Evolutionary conservation across 2,888 invertebrate genomes (phyloP), one percentile per base, ranked within the genome.

Genomic region (Lampropteryx suffumata): DNA sequence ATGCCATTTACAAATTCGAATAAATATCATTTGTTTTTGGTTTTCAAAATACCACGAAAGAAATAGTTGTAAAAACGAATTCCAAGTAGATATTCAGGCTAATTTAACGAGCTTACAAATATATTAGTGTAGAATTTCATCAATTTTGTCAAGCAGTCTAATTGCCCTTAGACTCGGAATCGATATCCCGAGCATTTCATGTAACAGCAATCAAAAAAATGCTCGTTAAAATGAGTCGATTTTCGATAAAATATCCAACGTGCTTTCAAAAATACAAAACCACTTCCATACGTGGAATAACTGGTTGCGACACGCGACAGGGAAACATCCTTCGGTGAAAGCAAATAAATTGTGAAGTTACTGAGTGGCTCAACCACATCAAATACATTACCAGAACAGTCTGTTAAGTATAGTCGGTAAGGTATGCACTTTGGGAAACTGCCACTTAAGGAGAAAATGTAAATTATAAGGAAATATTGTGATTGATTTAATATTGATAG

Each of bases 271-370:
- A 64, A 71, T 62, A 63, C 67, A 73, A 67, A 67, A 57, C 62
- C 50, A 62, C 59, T 54, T 50, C 68, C 64, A 60, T 66, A 68
- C 64, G 71, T 68, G 71, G 74, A 67, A 61, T 69, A 67, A 68
- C 73, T 66, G 73, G 73, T 79, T 78, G 71, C 39, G 74, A 69
- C 73, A 61, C 67, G 69, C 64, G 67, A 67, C 68, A 65, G 63
- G 54, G 64, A 67, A 55, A 76, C 73, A 78, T 80, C 77, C 73
- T 74, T 71, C 61, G 72, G 88, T 82, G 87, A 88, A 88, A 87
- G 87, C 79, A 76, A 78, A 82, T 70, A 81, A 80, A 82, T 83
- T 71, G 71, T 77, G 74, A 77, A 76, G 62, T 65, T 64, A 64
- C 34, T 8, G 39, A 47, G 36, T 42, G 46, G 43, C 42, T 52